phyloP scores from a whole-genome alignment of 2,113 vertebrate genomes.

The Acrocephalus kingi region DNA sequence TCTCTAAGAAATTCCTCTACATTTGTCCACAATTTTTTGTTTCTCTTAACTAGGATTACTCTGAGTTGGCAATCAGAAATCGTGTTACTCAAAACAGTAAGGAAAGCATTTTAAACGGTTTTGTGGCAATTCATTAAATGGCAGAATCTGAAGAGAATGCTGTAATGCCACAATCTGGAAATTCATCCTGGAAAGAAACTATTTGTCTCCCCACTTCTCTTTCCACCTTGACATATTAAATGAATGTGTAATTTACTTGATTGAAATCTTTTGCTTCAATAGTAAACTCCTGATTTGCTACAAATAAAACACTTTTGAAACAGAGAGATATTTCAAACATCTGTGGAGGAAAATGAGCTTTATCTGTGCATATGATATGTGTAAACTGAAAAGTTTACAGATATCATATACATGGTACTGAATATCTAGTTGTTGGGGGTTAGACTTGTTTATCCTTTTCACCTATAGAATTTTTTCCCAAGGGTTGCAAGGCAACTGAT shows the following conservation, averaged over 20 bases:
- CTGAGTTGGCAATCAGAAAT: neutral
- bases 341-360: neutral
- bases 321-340: neutral
- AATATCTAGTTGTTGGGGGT: too few species aligned
- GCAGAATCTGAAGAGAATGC: neutral
- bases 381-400: neutral
- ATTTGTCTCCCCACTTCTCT: neutral
- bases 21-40: neutral
- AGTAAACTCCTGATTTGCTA: neutral
- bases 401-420: neutral
- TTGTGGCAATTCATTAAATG: neutral
- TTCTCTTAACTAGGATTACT: neutral
- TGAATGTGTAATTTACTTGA: neutral
- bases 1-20: too few species aligned
- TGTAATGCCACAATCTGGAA: neutral
- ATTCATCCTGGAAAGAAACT: neutral
- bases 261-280: neutral
- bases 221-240: neutral
- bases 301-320: neutral
- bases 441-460: too few species aligned
- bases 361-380: neutral
- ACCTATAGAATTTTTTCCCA: too few species aligned
- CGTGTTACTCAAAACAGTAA: neutral
- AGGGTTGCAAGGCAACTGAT: too few species aligned
- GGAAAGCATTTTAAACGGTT: neutral